Base-by-base conservation (phyloP, 2,888 invertebrate genomes). In the Mimumesa dahlbomi region DNA sequence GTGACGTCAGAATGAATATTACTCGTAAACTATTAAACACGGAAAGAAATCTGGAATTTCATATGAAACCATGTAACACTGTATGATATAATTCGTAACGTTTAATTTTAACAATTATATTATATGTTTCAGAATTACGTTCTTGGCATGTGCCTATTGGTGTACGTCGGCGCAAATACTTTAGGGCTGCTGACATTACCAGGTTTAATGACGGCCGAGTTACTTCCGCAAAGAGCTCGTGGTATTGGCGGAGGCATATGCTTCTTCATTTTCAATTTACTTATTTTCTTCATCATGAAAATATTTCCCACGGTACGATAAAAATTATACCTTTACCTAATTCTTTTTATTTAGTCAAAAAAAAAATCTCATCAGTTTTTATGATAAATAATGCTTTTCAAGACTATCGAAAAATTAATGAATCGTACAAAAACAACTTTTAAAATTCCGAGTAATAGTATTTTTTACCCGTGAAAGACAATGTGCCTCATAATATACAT, bases 91-190 rank as follows among this genome's bases (percentile, higher is more conserved):
- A 2, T 11, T 34, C 7, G 2, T 2, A 36, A 36, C 5, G n/a
- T n/a, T 4, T 2, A 11, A 13, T 34, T 36, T 11, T 52, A 52
- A 9, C 11, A 13, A 21, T 40, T n/a, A 7, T 3, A 42, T 31
- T 13, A 4, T 31, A 5, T 31, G 34, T 75, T 61, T 40, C 57
- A 88, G 85, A 76, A 74, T 40, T 90, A 91, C 71, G 82, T 92
- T 13, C 85, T 90, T 11, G 90, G 90, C 0, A 70, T 88, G 1
- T 91, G 91, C 56, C 91, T 95, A 1, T 88, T 95, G n/a, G 85
- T 91, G 31, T 95, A 95, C 87, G 94, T 95, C 14, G 94, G 93
- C 4, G 92, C 93, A 76, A 95, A 95, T 86, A 95, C 95, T 0
- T 85, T 94, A 29, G 94, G 94, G 1, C 92, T 95, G 82, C 93